A percentile compares a stretch with the other conserved stretches of the same genome.
phyloP scores from a whole-genome alignment of 2,888 invertebrate genomes.

The Pachymerium ferrugineum region DNA sequence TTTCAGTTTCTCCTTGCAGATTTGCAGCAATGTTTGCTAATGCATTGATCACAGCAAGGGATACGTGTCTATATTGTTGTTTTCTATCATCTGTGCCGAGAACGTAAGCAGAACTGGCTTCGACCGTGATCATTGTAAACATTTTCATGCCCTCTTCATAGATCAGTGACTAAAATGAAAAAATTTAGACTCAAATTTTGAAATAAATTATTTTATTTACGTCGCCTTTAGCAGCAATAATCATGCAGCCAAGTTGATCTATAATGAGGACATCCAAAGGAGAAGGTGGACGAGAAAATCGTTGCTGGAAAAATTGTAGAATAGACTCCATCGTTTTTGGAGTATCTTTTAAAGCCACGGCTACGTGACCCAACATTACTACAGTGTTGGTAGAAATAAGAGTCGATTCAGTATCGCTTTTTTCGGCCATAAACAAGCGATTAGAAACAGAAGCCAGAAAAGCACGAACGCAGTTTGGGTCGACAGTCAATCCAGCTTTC shows the following conservation, averaged over 20 bases:
- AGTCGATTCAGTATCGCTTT: conserved; percentile 67
- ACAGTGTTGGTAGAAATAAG: conserved; percentile 95
- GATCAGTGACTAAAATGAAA: conserved; percentile 50
- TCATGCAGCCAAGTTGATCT: conserved; percentile 96
- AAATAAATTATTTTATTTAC: conserved; percentile 53
- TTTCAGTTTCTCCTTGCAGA: conserved; percentile 76
- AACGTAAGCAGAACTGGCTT: conserved; percentile 64
- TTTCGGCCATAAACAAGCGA: conserved; percentile 77
- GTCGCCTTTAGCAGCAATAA: conserved; percentile 79
- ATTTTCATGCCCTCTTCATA: conserved; percentile 97
- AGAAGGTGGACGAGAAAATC: conserved; percentile 86
- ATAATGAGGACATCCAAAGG: conserved; percentile 90
- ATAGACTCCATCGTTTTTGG: conserved; percentile 92
- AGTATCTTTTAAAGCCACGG: conserved; percentile 85
- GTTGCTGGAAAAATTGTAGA: conserved; percentile 92
- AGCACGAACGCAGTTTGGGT: conserved; percentile 90
- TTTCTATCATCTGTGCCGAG: conserved; percentile 55
- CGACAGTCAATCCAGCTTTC: conserved; percentile 79
- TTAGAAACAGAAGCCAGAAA: conserved; percentile 94
- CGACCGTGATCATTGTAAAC: conserved; percentile 90
- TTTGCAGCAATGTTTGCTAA: conserved; percentile 93
- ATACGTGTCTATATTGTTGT: conserved; percentile 69
- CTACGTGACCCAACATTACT: conserved; percentile 93
- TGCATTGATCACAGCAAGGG: conserved; percentile 91
- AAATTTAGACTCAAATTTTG: background rate